A percentile compares a stretch with the other conserved stretches of the same genome.
phyloP scores from a whole-genome alignment of 2,797 vertebrate genomes.

The Mergus octosetaceus region DNA sequence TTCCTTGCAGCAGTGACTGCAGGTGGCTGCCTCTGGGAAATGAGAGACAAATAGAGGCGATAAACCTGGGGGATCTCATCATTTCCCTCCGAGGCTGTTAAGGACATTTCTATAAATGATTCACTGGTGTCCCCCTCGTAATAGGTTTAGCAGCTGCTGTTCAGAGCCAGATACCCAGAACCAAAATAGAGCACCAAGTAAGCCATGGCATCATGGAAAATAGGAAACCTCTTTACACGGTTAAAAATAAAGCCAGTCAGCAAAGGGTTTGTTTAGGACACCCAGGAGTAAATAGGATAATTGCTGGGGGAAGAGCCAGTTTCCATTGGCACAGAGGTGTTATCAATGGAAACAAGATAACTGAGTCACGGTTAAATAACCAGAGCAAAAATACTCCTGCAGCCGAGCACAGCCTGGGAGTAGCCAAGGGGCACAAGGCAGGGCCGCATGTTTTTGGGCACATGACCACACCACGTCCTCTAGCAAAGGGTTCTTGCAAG shows the following conservation, averaged over 20 bases:
- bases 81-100: background rate
- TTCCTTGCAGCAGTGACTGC: accelerated
- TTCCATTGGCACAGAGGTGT: conserved; percentile 10
- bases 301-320: conserved; percentile 33
- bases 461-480: background rate
- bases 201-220: conserved; percentile 23
- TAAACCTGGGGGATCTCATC: background rate
- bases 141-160: background rate
- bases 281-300: conserved; percentile 11
- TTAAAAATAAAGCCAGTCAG: conserved; percentile 57
- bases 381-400: background rate
- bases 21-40: background rate
- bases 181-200: conserved; percentile 31
- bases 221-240: conserved; percentile 45
- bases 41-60: background rate
- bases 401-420: background rate
- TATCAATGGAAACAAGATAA: conserved; percentile 19
- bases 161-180: background rate
- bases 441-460: accelerated
- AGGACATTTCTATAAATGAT: background rate
- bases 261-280: background rate
- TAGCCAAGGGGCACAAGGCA: background rate
- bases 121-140: conserved; percentile 1
- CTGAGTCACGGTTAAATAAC: conserved; percentile 52
- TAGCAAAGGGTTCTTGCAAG: background rate